These are phyloP conservation scores for Mythimna impura DNA, from an alignment of 2,888 invertebrate species.

Conservation along the genomic window DNA sequence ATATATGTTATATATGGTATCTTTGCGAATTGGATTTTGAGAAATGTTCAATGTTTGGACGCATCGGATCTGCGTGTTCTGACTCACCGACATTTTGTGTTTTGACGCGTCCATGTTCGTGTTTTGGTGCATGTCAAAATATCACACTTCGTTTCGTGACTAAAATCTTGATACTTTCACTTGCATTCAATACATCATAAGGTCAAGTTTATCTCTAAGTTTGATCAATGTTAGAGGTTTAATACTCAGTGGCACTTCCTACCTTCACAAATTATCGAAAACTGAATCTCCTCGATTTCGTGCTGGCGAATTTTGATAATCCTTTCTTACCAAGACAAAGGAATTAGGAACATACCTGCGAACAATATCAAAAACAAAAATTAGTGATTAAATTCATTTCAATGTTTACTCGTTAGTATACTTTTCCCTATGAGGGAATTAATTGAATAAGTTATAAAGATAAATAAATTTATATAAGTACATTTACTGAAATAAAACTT, in stretches of 20 bases:
- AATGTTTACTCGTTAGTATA: background rate
- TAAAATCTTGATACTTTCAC: conserved; percentile 22
- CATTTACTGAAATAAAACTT: conserved; percentile 1
- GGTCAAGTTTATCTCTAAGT: conserved; percentile 18
- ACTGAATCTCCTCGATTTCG: background rate
- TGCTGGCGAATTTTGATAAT: background rate
- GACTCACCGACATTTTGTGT: conserved; percentile 1
- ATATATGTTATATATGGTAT: no score
- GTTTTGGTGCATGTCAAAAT: conserved; percentile 10
- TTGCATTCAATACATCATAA: background rate
- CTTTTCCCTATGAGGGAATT: background rate
- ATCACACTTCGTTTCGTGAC: background rate
- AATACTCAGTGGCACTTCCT: background rate
- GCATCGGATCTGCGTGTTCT: background rate
- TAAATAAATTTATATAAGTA: background rate
- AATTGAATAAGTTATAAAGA: background rate
- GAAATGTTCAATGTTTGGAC: conserved; percentile 13
- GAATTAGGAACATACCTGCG: conserved; percentile 35
- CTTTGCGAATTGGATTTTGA: conserved; percentile 2
- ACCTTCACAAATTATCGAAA: background rate
- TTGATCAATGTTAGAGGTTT: background rate
- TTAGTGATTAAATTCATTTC: background rate
- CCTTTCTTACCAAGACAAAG: background rate
- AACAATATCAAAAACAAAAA: conserved; percentile 24
- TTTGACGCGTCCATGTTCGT: conserved; percentile 6